Evolutionary conservation across 37 sponge, comb jelly and placozoan species (phyloP), one percentile per base, ranked within the genome.

Genomic region (Aplysina aerophoba): DNA sequence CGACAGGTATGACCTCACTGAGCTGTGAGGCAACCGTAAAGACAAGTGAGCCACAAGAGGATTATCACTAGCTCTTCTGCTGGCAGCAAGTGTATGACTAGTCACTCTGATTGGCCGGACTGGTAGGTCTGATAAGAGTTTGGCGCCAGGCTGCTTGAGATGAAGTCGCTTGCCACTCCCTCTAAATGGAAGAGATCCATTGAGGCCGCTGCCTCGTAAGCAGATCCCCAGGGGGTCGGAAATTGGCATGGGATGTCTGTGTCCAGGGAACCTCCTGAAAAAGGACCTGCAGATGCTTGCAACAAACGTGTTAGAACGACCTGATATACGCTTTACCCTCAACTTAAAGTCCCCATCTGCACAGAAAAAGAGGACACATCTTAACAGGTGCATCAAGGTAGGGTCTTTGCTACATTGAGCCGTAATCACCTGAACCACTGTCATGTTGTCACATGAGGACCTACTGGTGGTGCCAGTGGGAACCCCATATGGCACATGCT

Each of bases 181-280:
- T 88, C 75, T 2, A 83, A 27, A 16, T 33, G 53, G n/a, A 3
- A 25, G 8, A 59, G 30, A 0, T 82, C 21, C 11, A 33, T 40
- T 44, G 82, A 65, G 58, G 85, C 59, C 5, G 82, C 90, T 17
- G 37, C 59, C 14, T 81, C 79, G 50, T 44, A 35, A 73, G 63
- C 17, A 72, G n/a, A 35, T 44, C 8, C 50, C 3, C 50, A 44
- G 8, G 6, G 3, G 50, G 3, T 8, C 50, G 3, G 15, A 0
- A 8, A 44, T 44, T 0, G 86, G 77, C 40, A 81, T 59, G 14
- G 81, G 82, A 24, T 38, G 28, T 85, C 15, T 81, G 55, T 8
- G 14, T 34, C 66, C 79, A 80, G 0, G 28, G 4, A 44, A 2
- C 0, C 15, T 67, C 15, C 19, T 87, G 75, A 44, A 65, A 39